These are phyloP conservation scores for Patagioenas fasciata DNA, from an alignment of 2,113 vertebrate genomes.

Conservation along the genomic window DNA sequence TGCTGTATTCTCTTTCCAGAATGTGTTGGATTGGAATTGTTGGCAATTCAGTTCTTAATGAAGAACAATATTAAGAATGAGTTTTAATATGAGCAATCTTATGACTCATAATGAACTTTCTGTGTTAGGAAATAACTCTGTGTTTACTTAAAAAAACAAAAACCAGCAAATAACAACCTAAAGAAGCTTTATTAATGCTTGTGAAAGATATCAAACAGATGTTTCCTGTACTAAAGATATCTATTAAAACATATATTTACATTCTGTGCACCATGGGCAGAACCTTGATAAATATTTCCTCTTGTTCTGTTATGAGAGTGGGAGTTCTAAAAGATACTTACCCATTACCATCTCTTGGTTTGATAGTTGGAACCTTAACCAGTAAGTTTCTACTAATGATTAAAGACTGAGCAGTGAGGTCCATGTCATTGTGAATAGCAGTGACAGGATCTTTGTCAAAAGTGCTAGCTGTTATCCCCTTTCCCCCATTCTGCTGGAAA, in stretches of 20 bases:
- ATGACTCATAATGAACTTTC: neutral
- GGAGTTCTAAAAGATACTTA: neutral
- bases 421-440: neutral
- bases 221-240: neutral
- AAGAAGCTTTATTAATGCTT: neutral
- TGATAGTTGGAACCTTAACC: neutral
- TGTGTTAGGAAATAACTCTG: neutral
- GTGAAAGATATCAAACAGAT: neutral
- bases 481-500: neutral
- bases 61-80: neutral
- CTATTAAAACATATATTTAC: neutral
- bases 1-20: neutral
- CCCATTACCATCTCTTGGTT: neutral
- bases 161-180: neutral
- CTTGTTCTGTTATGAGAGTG: neutral
- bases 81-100: neutral
- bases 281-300: neutral
- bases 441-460: neutral
- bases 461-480: neutral
- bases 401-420: neutral
- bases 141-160: neutral
- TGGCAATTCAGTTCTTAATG: neutral
- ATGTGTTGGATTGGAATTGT: neutral
- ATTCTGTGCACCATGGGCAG: neutral
- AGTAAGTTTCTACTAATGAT: neutral